Base-by-base conservation (phyloP, 2,797 vertebrate species). In the Mormyrus proboscirostris region DNA sequence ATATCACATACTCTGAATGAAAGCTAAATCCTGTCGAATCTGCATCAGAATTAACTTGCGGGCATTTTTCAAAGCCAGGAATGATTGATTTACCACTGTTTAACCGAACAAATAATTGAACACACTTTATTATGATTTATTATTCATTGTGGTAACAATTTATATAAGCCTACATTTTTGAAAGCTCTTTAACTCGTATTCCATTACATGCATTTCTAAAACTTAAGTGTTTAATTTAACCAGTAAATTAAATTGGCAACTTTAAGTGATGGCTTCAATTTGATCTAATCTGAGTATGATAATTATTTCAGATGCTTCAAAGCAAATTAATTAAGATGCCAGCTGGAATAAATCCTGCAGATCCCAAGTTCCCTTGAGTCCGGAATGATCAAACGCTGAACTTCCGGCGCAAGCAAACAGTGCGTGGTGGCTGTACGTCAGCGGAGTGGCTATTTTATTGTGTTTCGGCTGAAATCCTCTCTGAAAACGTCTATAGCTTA, bases 281-380 rank as follows among this genome's bases (percentile, higher is more conserved):
- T 73, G 65, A 73, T 73, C 29, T 73, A 73, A 73, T 73, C 29
- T 38, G 29, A 38, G 65, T 33, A 73, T 73, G 65, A 38, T 73
- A 73, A 79, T 79, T 19, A 79, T 79, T 79, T 79, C 73, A 79
- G 73, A 44, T 79, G 73, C 5, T 79, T 79, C 38, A 79, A 79
- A 41, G 73, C 73, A 19, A 79, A 47, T 79, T 79, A 79, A 79
- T 38, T 73, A 73, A 73, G 65, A 16, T 38, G 65, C 65, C 65
- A 38, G 65, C 29, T 73, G 65, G 29, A 73, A 33, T 38, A 73
- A 38, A 38, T 2, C 10, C 29, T 16, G 29, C 29, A 38, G 12
- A 33, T 6, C 4, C 29, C 65, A 73, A 38, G 12, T 29, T 14
- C 65, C 29, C 4, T 38, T 0, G 29, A 73, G 65, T 38, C 65